A percentile compares a stretch with the other conserved stretches of the same genome.
Evolutionary conservation across 2,113 vertebrate species (phyloP).

Genomic region (Perca schrenkii): DNA sequence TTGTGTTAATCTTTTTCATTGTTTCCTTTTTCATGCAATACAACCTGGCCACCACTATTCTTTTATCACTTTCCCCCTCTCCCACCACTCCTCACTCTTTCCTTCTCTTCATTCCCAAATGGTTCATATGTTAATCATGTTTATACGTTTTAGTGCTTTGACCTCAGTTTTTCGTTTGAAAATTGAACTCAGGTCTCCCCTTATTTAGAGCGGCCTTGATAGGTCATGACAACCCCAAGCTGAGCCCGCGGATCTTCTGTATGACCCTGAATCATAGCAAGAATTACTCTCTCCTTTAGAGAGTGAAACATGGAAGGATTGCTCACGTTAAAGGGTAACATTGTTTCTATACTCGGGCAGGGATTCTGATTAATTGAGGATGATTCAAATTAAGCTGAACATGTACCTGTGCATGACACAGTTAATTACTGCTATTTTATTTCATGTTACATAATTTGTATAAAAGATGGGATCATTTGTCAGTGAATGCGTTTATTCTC

Average conservation of each 20-base stretch:
- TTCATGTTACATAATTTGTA: neutral
- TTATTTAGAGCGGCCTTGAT: slow-evolving; percentile 49
- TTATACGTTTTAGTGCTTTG: slow-evolving; percentile 43
- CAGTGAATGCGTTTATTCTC: neutral
- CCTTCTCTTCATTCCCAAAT: slow-evolving; percentile 20
- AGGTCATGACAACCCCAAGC: slow-evolving; percentile 42
- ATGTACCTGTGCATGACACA: too few species aligned
- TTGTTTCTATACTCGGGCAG: neutral
- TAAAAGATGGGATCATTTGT: neutral
- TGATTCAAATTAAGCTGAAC: neutral
- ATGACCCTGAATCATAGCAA: neutral
- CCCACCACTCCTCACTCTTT: neutral
- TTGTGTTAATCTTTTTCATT: neutral
- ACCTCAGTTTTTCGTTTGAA: slow-evolving; percentile 39
- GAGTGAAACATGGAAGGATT: neutral
- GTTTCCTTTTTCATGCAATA: neutral
- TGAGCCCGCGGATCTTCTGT: slow-evolving; percentile 24
- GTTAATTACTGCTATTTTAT: neutral
- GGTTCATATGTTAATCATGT: slow-evolving; percentile 49
- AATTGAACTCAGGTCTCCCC: slow-evolving; percentile 38
- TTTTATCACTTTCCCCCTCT: neutral
- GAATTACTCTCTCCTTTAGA: neutral
- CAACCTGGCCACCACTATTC: neutral
- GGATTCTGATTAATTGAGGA: neutral
- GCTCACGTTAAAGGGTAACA: neutral